Percentiles rank a stretch among this genome's conserved stretches.
Evolutionary conservation across 2,113 vertebrate genomes (phyloP).

Genomic region (Phrynocephalus versicolor): DNA sequence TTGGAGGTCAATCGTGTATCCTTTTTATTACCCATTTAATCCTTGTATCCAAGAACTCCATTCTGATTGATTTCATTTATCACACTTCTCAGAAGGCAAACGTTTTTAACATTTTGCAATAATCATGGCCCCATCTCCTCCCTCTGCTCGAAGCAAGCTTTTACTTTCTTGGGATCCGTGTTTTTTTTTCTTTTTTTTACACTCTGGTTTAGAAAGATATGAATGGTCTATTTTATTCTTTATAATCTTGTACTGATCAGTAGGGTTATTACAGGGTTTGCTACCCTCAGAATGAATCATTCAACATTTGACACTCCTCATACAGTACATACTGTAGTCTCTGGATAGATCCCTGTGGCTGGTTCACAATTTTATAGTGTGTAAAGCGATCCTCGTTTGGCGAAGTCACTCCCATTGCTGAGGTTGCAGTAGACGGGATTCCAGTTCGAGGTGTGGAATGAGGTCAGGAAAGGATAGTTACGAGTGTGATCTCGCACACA

Average conservation of each 20-base stretch:
- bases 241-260: conserved; percentile 29
- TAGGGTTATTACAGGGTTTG: background rate
- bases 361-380: background rate
- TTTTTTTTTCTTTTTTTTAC: conserved; percentile 52
- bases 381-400: background rate
- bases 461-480: background rate
- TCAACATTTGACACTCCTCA: background rate
- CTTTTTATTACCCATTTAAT: conserved; percentile 83
- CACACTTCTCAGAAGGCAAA: conserved; percentile 67
- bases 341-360: background rate
- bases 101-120: conserved; percentile 75
- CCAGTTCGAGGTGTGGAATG: fast-evolving
- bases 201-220: conserved; percentile 40
- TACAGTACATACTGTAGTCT: background rate
- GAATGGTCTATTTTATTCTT: conserved; percentile 8
- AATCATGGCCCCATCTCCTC: conserved; percentile 64
- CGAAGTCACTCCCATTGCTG: background rate
- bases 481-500: background rate
- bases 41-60: conserved; percentile 73
- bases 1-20: conserved; percentile 77
- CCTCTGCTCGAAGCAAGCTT: conserved; percentile 57
- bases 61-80: conserved; percentile 74
- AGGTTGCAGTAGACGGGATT: background rate
- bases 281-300: background rate
- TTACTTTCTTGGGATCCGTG: conserved; percentile 55